Evolutionary conservation across 2,113 vertebrate species (phyloP).

Genomic region (Cyanoramphus novaezelandiae): DNA sequence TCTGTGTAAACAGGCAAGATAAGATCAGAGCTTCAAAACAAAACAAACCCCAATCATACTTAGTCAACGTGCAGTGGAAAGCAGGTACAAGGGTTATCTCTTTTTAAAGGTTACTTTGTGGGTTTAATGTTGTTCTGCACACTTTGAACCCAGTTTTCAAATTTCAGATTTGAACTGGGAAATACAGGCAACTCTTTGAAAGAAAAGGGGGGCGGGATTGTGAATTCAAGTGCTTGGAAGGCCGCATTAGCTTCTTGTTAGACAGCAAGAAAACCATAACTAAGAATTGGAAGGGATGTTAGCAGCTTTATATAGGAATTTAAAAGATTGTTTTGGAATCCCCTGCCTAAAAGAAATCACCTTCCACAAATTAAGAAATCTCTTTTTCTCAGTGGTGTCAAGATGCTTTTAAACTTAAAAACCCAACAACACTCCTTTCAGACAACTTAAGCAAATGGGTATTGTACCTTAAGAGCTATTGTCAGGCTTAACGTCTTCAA

Average conservation of each 20-base stretch:
- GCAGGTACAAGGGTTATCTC: constrained; percentile 79
- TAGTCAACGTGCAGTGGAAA: constrained; percentile 55
- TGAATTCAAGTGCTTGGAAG: background rate
- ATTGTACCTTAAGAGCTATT: background rate
- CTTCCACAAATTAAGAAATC: constrained; percentile 42
- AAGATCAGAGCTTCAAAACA: background rate
- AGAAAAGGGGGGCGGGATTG: constrained; percentile 24
- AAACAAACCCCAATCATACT: background rate
- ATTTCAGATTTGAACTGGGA: constrained; percentile 52
- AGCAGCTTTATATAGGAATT: background rate
- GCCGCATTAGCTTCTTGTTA: background rate
- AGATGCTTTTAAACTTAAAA: constrained; percentile 7
- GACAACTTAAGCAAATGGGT: background rate
- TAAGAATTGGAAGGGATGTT: background rate
- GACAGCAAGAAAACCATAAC: background rate
- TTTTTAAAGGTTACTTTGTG: constrained; percentile 66
- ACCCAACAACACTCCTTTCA: background rate
- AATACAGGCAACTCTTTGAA: background rate
- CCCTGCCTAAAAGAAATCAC: background rate
- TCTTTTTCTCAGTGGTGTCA: constrained; percentile 61
- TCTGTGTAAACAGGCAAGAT: constrained; percentile 53
- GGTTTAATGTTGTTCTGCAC: constrained; percentile 72
- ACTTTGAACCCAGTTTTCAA: constrained; percentile 67
- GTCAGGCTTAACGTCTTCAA: background rate
- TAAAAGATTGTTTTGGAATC: constrained; percentile 49